These are phyloP conservation scores for Phlogophora meticulosa DNA, from an alignment of 2,888 invertebrate species.

Conservation along the genomic window DNA sequence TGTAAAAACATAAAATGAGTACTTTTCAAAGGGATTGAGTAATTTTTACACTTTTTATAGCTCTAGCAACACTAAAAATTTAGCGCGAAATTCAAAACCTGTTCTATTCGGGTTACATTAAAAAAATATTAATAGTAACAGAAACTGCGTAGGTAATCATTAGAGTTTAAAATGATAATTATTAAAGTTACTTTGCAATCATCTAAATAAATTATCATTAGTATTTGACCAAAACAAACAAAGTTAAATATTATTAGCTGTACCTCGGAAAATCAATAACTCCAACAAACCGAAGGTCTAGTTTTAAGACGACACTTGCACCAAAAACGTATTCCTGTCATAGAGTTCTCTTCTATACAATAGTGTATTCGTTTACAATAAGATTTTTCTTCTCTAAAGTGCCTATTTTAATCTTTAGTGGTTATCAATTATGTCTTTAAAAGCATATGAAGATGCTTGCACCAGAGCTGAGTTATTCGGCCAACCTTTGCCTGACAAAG, in stretches of 20 bases:
- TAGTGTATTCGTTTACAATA: conserved; percentile 1
- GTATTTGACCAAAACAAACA: neutral
- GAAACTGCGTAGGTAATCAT: neutral
- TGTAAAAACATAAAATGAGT: too few species aligned
- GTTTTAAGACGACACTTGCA: conserved; percentile 51
- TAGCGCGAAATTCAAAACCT: conserved; percentile 50
- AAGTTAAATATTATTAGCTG: conserved; percentile 7
- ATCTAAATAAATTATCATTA: neutral
- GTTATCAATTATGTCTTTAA: conserved; percentile 89
- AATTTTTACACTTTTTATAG: neutral
- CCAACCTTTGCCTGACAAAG: conserved; percentile 92
- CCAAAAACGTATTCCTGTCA: conserved; percentile 29
- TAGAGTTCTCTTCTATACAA: conserved; percentile 12
- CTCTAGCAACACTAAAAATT: conserved; percentile 30
- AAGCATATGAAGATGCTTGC: conserved; percentile 94
- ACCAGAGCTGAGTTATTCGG: conserved; percentile 95
- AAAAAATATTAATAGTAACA: neutral
- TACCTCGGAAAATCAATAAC: conserved; percentile 71
- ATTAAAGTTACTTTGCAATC: neutral
- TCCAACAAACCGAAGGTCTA: conserved; percentile 59
- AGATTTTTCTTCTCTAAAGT: conserved; percentile 25
- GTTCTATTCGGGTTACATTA: neutral
- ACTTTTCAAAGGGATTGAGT: too few species aligned
- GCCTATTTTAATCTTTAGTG: conserved; percentile 39
- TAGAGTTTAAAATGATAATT: neutral